These are phyloP conservation scores for Syrphus vitripennis DNA, from an alignment of 2,888 invertebrate genomes.

Conservation along the genomic window DNA sequence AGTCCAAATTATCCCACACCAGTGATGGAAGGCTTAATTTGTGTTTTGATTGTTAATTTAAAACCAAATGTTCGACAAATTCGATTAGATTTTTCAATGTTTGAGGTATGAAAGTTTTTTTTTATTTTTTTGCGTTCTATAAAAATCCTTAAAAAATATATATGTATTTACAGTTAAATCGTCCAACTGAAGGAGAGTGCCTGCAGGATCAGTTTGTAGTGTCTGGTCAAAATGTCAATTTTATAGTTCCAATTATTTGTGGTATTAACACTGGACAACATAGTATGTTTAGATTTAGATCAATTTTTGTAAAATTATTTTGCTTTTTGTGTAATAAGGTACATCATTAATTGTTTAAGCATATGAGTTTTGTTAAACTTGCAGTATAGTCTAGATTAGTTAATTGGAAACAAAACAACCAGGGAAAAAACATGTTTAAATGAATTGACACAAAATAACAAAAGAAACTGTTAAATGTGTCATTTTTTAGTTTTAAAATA, in stretches of 20 bases:
- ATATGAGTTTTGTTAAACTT: too few relatives aligned
- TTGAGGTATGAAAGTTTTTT: slow-evolving; percentile 83
- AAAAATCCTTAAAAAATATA: not conserved
- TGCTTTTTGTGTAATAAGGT: too few relatives aligned
- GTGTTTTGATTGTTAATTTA: slow-evolving; percentile 84
- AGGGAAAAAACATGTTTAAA: too few relatives aligned
- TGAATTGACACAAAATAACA: too few relatives aligned
- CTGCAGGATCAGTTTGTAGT: slow-evolving; percentile 87
- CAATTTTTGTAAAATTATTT: not conserved
- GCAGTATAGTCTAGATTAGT: too few relatives aligned
- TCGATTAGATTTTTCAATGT: slow-evolving; percentile 86
- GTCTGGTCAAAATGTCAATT: slow-evolving; percentile 87
- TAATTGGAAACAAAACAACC: too few relatives aligned
- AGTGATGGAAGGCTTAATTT: slow-evolving; percentile 84
- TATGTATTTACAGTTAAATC: slow-evolving; percentile 83
- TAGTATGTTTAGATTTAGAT: slow-evolving; percentile 81
- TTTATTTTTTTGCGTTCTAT: not conserved
- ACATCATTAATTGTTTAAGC: too few relatives aligned
- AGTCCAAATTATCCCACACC: slow-evolving; percentile 87
- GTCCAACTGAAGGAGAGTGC: slow-evolving; percentile 87
- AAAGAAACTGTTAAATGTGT: too few relatives aligned
- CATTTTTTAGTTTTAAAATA: too few relatives aligned
- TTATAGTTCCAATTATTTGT: slow-evolving; percentile 87
- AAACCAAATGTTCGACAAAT: slow-evolving; percentile 85
- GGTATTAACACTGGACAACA: slow-evolving; percentile 90